Conservation (phyloP, 1,140 invertebrate species). For the Ips nitidus region DNA sequence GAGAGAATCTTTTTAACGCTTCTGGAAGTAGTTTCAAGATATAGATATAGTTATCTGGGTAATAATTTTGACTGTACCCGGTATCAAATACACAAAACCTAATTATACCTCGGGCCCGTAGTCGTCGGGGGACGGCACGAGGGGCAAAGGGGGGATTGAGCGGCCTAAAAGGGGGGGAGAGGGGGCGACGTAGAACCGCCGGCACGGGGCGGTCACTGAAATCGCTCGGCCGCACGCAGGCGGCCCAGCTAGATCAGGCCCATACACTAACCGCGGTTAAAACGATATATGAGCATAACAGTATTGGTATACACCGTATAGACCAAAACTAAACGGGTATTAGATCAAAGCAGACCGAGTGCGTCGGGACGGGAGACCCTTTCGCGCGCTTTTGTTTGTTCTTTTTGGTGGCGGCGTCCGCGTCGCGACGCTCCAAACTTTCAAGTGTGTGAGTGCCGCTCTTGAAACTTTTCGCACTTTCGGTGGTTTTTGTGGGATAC, state of each 20-base stretch:
- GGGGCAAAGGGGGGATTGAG: slow-evolving; percentile 2
- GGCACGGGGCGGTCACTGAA: slow-evolving; percentile 49
- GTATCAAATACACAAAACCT: slow-evolving; percentile 27
- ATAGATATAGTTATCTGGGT: neutral
- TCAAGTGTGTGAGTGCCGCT: too few species aligned
- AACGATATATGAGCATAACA: slow-evolving; percentile 36
- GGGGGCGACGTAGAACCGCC: slow-evolving; percentile 7
- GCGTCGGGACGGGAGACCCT: slow-evolving; percentile 18
- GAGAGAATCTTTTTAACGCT: too few species aligned
- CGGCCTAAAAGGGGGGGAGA: slow-evolving; percentile 6
- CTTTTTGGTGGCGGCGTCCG: too few species aligned
- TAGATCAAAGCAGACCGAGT: slow-evolving; percentile 3
- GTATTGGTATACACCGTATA: slow-evolving; percentile 31
- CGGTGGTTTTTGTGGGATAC: too few species aligned
- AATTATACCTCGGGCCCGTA: slow-evolving; percentile 27
- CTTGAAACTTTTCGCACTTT: too few species aligned
- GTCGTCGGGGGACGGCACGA: slow-evolving; percentile 42
- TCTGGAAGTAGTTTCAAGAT: neutral
- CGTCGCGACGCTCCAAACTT: too few species aligned
- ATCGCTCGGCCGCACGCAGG: slow-evolving; percentile 51
- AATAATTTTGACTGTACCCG: slow-evolving; percentile 17
- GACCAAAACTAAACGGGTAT: slow-evolving; percentile 14
- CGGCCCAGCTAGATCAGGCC: slow-evolving; percentile 38
- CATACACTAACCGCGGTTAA: slow-evolving; percentile 24
- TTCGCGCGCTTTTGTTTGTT: slow-evolving; percentile 14